phyloP scores from a whole-genome alignment of 1,140 invertebrate genomes.

The Drosophila setifemur region DNA sequence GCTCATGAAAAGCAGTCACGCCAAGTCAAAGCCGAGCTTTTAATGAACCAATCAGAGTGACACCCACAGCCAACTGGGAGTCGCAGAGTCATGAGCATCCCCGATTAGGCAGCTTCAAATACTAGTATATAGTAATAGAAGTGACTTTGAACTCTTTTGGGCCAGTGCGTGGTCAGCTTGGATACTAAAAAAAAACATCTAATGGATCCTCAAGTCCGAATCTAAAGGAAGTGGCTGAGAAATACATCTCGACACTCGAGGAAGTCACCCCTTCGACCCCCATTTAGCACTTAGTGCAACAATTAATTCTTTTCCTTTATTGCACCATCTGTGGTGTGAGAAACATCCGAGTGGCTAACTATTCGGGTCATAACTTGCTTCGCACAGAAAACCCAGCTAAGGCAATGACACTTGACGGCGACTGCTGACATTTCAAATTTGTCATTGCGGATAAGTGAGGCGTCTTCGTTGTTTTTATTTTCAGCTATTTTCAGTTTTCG shows the following conservation, averaged over 20 bases:
- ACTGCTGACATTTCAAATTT: constrained; percentile 71
- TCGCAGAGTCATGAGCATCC: constrained; percentile 9
- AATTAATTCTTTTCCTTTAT: constrained; percentile 62
- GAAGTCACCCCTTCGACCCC: constrained; percentile 34
- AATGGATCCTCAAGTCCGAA: not conserved
- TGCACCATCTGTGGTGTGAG: constrained; percentile 51
- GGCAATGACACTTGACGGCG: constrained; percentile 68
- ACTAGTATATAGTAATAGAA: too few relatives aligned
- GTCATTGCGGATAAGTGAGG: constrained; percentile 67
- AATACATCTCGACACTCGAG: constrained; percentile 12
- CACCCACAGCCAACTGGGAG: constrained; percentile 10
- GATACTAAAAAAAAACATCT: not conserved
- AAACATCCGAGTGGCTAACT: constrained; percentile 46
- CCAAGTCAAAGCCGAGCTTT: constrained; percentile 32
- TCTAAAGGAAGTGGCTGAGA: not conserved
- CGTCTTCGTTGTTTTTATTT: constrained; percentile 29
- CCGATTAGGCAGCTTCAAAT: constrained; percentile 6
- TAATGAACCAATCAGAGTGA: constrained; percentile 47
- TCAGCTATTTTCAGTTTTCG: not conserved
- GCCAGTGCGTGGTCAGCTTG: constrained; percentile 31
- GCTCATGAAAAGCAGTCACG: constrained; percentile 15
- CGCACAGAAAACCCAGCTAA: constrained; percentile 42
- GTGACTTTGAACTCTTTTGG: constrained; percentile 40
- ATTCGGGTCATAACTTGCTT: constrained; percentile 75
- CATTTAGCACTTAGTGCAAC: constrained; percentile 23